A percentile compares a stretch with the other conserved stretches of the same genome.
Evolutionary conservation across 2,113 vertebrate genomes (phyloP).

Genomic region (Eira barbara): DNA sequence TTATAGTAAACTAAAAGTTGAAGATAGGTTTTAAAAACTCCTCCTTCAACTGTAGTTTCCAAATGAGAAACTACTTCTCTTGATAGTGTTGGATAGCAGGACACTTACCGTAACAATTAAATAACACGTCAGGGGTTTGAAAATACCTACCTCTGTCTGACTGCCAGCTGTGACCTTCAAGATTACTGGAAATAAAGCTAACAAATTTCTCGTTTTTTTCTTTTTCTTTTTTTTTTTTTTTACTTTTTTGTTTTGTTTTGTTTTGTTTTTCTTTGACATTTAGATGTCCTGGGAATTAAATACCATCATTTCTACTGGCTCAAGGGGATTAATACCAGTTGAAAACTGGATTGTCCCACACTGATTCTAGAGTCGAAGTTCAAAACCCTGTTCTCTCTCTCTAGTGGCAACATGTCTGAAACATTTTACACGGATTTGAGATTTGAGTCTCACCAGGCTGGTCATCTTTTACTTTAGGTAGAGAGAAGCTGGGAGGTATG

Average conservation of each 20-base stretch:
- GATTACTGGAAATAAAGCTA: neutral
- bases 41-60: neutral
- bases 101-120: neutral
- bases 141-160: neutral
- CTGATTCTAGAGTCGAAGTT: neutral
- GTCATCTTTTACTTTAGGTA: neutral
- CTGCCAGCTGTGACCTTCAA: neutral
- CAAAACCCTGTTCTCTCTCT: neutral
- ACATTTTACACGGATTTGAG: neutral
- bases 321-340: neutral
- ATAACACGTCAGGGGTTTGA: neutral
- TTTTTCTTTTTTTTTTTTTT: neutral
- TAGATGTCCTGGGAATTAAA: neutral
- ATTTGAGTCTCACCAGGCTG: neutral
- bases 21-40: neutral
- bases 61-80: neutral
- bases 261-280: neutral
- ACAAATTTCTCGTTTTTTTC: neutral
- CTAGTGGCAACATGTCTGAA: neutral
- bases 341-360: neutral
- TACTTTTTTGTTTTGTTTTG: too few relatives aligned
- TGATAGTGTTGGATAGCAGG: too few relatives aligned
- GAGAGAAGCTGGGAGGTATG: neutral
- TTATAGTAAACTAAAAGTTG: neutral
- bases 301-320: neutral